phyloP scores from a whole-genome alignment of 2,888 invertebrate species.

The Chirona hameri region DNA sequence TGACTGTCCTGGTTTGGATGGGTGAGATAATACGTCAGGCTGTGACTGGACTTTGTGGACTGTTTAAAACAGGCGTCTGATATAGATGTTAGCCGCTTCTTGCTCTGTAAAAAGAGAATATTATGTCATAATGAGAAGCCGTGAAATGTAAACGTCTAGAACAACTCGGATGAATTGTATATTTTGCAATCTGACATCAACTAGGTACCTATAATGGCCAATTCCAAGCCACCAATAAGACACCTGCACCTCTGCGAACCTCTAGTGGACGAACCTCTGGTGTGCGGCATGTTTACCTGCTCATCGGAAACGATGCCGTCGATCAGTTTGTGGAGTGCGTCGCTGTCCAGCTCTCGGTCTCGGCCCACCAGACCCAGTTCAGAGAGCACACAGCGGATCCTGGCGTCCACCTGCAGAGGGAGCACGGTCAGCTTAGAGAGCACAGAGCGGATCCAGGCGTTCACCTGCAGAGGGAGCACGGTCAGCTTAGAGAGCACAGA shows the following conservation, averaged over 20 bases:
- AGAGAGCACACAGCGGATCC: neutral
- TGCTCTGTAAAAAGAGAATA: neutral
- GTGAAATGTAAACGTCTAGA: too few species aligned
- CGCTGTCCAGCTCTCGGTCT: neutral
- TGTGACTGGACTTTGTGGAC: constrained; percentile 2
- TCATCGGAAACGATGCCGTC: constrained; percentile 12
- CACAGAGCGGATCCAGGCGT: neutral
- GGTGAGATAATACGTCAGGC: neutral
- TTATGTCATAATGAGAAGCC: too few species aligned
- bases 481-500: too few species aligned
- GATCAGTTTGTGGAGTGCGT: constrained; percentile 9
- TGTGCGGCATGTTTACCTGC: neutral
- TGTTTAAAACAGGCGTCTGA: constrained; percentile 5
- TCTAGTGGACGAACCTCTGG: too few species aligned
- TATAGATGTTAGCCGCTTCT: neutral
- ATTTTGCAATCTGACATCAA: too few species aligned
- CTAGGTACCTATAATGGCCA: too few species aligned
- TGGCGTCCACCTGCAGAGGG: constrained; percentile 5
- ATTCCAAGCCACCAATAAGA: too few species aligned
- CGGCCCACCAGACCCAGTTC: neutral
- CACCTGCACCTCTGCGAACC: too few species aligned
- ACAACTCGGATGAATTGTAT: too few species aligned
- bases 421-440: neutral
- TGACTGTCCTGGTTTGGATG: constrained; percentile 11
- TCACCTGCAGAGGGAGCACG: neutral